phyloP scores from a whole-genome alignment of 2,113 vertebrate species.

The Melanocharis versteri region DNA sequence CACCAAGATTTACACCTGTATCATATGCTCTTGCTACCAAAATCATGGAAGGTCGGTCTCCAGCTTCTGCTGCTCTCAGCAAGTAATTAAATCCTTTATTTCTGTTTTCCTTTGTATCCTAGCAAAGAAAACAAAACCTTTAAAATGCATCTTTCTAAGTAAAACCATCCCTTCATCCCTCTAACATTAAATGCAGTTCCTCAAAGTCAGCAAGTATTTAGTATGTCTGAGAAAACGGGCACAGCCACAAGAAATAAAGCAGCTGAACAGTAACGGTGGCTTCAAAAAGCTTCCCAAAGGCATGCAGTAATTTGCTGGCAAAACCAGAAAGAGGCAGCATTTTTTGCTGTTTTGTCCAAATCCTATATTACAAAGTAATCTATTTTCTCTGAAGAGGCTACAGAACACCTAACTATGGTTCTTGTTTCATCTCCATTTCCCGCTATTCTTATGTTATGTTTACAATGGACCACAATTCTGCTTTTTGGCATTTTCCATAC shows the following conservation, averaged over 20 bases:
- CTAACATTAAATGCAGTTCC: neutral
- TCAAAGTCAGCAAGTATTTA: neutral
- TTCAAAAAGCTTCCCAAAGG: neutral
- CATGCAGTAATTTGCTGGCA: neutral
- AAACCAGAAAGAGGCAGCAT: neutral
- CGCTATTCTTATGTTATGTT: neutral
- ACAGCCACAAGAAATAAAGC: neutral
- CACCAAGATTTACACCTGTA: conserved; percentile 80
- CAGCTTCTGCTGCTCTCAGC: conserved; percentile 88
- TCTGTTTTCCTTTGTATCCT: conserved; percentile 87
- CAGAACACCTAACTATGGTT: neutral
- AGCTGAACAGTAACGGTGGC: neutral
- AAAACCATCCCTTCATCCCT: neutral
- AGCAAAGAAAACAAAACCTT: neutral
- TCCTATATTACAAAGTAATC: neutral
- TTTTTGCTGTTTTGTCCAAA: neutral
- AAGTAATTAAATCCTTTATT: conserved; percentile 88
- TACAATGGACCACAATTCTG: neutral
- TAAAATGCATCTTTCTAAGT: neutral
- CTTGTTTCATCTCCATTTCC: neutral
- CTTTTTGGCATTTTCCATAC: conserved; percentile 58
- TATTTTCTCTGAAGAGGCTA: neutral
- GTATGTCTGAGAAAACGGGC: neutral
- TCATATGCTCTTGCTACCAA: conserved; percentile 90
- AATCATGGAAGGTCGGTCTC: conserved; percentile 92